Percentiles rank a stretch among this genome's conserved stretches.
These are phyloP conservation scores for Ondatra zibethicus DNA, from an alignment of 2,113 vertebrate genomes.

Conservation along the genomic window DNA sequence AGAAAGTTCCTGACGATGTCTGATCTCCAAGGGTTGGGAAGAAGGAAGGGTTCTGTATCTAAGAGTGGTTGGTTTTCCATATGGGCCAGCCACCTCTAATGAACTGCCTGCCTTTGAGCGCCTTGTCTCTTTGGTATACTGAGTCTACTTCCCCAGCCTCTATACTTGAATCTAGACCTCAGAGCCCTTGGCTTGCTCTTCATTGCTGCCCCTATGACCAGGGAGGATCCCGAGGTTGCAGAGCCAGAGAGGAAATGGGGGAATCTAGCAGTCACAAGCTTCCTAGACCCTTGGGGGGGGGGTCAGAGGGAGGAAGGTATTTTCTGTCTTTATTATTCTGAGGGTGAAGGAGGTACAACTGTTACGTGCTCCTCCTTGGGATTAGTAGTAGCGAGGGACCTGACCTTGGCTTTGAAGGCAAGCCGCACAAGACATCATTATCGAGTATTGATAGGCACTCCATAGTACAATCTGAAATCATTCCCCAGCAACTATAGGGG, in stretches of 20 bases:
- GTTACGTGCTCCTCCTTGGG: slow-evolving; percentile 1
- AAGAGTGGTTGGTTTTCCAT: neutral
- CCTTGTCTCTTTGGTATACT: neutral
- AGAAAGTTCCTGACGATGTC: slow-evolving; percentile 43
- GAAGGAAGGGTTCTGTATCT: neutral
- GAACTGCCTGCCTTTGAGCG: neutral
- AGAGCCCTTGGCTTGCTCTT: neutral
- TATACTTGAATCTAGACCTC: slow-evolving; percentile 8
- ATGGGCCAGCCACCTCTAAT: neutral
- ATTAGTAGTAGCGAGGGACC: neutral
- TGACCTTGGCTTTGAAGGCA: slow-evolving; percentile 68
- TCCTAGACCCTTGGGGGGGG: neutral
- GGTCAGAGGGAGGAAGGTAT: neutral
- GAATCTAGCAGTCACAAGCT: neutral
- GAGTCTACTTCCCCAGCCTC: neutral
- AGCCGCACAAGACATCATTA: slow-evolving; percentile 16
- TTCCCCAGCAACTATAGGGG: neutral
- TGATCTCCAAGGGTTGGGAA: neutral
- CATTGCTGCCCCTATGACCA: neutral
- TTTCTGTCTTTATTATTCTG: slow-evolving; percentile 14
- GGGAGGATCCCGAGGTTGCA: neutral
- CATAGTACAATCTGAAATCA: slow-evolving; percentile 15
- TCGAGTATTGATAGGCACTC: neutral
- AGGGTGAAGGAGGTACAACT: neutral
- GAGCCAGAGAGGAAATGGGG: neutral